Base-by-base conservation (phyloP, 1,140 invertebrate genomes). In the Rhagoletis zephyria region DNA sequence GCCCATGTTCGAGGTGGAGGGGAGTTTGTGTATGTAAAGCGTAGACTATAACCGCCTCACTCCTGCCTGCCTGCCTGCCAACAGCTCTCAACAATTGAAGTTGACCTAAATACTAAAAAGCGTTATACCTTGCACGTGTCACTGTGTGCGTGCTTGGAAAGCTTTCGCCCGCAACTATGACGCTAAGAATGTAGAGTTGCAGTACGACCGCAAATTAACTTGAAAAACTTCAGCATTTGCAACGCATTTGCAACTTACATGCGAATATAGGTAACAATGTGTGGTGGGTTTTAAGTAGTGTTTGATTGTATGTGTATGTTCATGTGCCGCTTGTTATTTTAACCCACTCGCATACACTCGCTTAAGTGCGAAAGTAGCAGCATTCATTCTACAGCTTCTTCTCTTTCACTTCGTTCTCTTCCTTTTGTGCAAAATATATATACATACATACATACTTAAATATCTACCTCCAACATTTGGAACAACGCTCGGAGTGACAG, bases 191-290 rank as follows among this genome's bases (percentile, higher is more conserved):
- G 48, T 14, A 9, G 10, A 56, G 74, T 81, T 81, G 48, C 48
- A 56, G 74, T 48, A 81, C 74, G 74, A 81, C 48, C 74, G 48
- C 48, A n/a, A n/a, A 81, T 81, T 56, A 81, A 81, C 48, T 81
- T 81, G 30, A 81, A 81, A 81, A 81, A 81, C 74, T 81, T 81
- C 74, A 81, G 74, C 48, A 81, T 19, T 81, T 42, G 42, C 74
- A 10, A 56, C 16, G 48, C 19, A 81, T 48, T 81, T 81, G 12
- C 14, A 81, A 81, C 16, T 48, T 19, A 16, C 67, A 74, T 74
- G 16, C 7, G 74, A 3, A 56, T 81, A 56, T 30, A 30, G 30
- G 30, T 30, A 30, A 30, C 30, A 30, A 30, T 81, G 48, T 56
- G 6, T 42, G 48, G 51, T 56, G 51, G 51, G 51, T 30, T 30